phyloP scores from a whole-genome alignment of 2,888 invertebrate species.

The Megaustenia siamemsis region DNA sequence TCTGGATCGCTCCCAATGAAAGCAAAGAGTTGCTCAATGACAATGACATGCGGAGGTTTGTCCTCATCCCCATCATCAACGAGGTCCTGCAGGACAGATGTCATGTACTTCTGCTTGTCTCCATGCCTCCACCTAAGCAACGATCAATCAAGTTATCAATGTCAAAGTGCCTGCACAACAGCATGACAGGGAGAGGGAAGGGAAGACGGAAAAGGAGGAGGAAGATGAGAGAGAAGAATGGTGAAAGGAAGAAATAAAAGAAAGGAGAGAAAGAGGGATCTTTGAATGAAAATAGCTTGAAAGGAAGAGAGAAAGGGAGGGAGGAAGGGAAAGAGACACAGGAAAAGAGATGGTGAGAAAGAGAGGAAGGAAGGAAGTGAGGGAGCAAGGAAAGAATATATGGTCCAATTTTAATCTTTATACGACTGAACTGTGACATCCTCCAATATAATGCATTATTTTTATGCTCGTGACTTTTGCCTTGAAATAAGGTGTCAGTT shows the following conservation, averaged over 20 bases:
- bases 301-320: neutral
- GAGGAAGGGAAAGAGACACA: neutral
- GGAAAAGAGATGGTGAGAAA: too few species aligned
- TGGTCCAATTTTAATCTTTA: too few species aligned
- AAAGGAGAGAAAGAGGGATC: neutral
- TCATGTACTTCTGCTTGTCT: conserved; percentile 64
- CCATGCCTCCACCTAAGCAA: conserved; percentile 67
- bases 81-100: conserved; percentile 73
- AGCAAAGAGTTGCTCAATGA: conserved; percentile 78
- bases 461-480: too few species aligned
- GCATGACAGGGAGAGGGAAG: neutral
- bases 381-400: neutral
- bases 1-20: conserved; percentile 79
- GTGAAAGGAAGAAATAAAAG: too few species aligned
- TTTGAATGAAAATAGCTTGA: neutral
- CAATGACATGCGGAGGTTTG: conserved; percentile 73
- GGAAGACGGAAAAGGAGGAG: too few species aligned
- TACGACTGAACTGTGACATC: too few species aligned
- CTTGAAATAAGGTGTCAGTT: too few species aligned
- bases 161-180: neutral
- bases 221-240: too few species aligned
- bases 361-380: too few species aligned
- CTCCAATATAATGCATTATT: too few species aligned
- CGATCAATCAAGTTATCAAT: neutral
- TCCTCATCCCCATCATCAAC: conserved; percentile 72